Evolutionary conservation across 2,113 vertebrate species (phyloP).

Genomic region (Numenius arquata): DNA sequence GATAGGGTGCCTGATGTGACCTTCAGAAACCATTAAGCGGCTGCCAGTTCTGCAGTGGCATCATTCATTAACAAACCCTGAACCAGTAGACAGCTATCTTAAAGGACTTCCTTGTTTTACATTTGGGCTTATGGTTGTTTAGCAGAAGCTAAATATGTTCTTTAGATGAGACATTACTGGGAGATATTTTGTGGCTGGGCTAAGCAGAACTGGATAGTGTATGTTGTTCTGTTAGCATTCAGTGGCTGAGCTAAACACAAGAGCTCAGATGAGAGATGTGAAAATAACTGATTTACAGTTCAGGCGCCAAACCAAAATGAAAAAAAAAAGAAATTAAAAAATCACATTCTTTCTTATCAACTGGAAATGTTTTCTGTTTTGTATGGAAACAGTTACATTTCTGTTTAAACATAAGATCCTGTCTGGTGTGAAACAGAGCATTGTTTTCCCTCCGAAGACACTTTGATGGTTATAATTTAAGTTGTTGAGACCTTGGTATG

Average conservation of each 20-base stretch:
- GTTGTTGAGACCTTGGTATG: fast-evolving
- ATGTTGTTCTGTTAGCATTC: not conserved
- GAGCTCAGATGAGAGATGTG: not conserved
- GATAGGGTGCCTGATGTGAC: not conserved
- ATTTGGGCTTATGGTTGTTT: not conserved
- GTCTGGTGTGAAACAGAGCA: not conserved
- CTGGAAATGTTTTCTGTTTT: not conserved
- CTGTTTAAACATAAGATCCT: not conserved
- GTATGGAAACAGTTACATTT: not conserved
- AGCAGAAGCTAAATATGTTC: not conserved
- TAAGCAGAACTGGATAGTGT: not conserved
- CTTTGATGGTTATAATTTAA: not conserved
- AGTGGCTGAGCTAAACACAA: not conserved
- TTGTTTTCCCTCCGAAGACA: not conserved
- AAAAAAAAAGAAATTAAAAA: not conserved
- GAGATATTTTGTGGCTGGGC: not conserved
- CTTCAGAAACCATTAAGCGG: not conserved
- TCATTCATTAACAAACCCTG: not conserved
- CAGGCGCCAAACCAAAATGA: not conserved
- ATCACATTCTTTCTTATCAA: not conserved
- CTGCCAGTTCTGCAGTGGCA: not conserved
- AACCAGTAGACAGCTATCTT: not conserved
- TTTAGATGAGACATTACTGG: not conserved
- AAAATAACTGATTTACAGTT: not conserved
- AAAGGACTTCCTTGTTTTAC: not conserved